A percentile compares a stretch with the other conserved stretches of the same genome.
Conservation (phyloP, 2,113 vertebrate species). For the Tetrao urogallus region DNA sequence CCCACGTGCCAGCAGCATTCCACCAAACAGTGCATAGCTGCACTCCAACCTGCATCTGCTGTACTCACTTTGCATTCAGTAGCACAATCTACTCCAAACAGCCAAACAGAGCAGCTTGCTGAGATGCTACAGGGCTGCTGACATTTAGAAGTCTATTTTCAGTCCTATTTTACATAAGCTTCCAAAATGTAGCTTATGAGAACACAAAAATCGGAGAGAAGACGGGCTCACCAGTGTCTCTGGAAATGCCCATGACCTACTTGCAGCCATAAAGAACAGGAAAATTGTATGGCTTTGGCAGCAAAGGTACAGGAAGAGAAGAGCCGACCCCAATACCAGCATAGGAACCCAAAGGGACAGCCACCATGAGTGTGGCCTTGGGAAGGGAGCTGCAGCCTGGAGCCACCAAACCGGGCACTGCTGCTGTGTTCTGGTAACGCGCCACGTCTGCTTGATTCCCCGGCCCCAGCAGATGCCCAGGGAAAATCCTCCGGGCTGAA, state of each 20-base stretch:
- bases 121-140: slow-evolving; percentile 13
- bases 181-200: slow-evolving; percentile 37
- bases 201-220: slow-evolving; percentile 9
- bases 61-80: neutral
- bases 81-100: neutral
- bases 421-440: accelerated
- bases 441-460: accelerated
- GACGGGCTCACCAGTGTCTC: neutral
- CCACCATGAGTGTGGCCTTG: accelerated
- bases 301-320: neutral
- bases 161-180: slow-evolving; percentile 30
- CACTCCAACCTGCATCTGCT: neutral
- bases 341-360: neutral
- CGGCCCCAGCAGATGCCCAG: neutral
- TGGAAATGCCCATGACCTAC: neutral
- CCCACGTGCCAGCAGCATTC: neutral
- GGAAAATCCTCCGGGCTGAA: neutral
- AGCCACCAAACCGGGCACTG: accelerated
- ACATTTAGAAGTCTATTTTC: slow-evolving; percentile 32
- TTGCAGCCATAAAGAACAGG: neutral
- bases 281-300: neutral
- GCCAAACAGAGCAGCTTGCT: neutral
- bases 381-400: neutral
- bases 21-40: neutral
- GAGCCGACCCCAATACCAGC: neutral